These are phyloP conservation scores for Anthoscopus minutus DNA, from an alignment of 2,113 vertebrate species.

Conservation along the genomic window DNA sequence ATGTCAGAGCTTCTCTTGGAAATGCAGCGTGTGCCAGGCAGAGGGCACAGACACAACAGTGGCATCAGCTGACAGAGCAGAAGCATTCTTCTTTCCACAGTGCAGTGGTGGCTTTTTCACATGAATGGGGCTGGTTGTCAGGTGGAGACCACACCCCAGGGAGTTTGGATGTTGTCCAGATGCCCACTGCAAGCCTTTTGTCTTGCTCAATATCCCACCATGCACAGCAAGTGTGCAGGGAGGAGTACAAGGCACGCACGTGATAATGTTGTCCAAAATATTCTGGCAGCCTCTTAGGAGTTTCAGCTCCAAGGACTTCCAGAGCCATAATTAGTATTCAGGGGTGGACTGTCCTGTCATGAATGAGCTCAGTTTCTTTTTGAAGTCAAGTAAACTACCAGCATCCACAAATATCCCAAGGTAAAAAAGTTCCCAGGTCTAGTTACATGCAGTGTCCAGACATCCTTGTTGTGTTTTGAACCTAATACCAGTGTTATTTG, in stretches of 20 bases:
- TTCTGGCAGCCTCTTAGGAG: neutral
- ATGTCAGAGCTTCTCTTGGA: neutral
- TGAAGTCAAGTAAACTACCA: neutral
- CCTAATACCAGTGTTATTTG: neutral
- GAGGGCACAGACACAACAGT: neutral
- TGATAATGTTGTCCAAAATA: neutral
- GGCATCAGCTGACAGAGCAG: neutral
- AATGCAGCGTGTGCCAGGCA: neutral
- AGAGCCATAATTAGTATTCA: neutral
- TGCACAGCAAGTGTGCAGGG: neutral
- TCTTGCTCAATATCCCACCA: neutral
- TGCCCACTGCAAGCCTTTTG: neutral
- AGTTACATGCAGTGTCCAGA: neutral
- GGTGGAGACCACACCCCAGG: neutral
- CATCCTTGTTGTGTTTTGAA: neutral
- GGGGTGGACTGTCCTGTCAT: neutral
- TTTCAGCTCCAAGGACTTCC: neutral
- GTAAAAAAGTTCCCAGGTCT: neutral
- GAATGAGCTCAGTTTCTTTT: neutral
- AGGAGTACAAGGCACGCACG: fast-evolving
- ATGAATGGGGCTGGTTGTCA: neutral
- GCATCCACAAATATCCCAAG: neutral
- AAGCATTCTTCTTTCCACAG: neutral
- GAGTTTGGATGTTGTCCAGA: too few species aligned
- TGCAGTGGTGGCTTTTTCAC: neutral